Conservation (phyloP, 1,140 invertebrate species). For the Drosophila tristis region DNA sequence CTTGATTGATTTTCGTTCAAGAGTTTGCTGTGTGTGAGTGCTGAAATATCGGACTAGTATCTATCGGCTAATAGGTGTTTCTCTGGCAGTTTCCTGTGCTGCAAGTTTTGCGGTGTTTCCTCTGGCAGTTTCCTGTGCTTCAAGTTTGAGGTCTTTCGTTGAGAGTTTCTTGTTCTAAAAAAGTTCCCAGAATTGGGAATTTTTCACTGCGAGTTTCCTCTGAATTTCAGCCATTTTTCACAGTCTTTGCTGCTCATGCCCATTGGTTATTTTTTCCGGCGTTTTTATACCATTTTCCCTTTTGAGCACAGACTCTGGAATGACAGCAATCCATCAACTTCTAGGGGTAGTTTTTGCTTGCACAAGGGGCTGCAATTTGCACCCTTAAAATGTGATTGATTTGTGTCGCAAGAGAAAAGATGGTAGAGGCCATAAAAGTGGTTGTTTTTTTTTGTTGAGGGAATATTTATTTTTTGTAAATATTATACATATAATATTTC, state of each 20-base stretch:
- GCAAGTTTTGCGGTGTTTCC: too few relatives aligned
- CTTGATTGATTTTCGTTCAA: conserved; percentile 32
- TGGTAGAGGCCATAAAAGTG: conserved; percentile 1
- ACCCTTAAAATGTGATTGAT: conserved; percentile 64
- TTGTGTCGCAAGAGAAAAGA: conserved; percentile 13
- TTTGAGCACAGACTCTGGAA: not conserved
- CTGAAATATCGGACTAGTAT: not conserved
- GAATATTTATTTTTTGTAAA: too few relatives aligned
- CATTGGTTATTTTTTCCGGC: not conserved
- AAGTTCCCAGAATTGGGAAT: too few relatives aligned
- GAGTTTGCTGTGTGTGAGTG: conserved; percentile 9
- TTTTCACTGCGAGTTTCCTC: too few relatives aligned
- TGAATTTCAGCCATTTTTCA: conserved; percentile 12
- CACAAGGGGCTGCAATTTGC: conserved; percentile 12
- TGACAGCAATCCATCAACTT: conserved; percentile 72
- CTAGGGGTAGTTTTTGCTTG: conserved; percentile 41
- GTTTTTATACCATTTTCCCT: conserved; percentile 1
- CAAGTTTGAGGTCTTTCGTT: too few relatives aligned
- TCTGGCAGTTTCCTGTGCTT: too few relatives aligned
- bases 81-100: conserved; percentile 13
- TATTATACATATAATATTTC: too few relatives aligned
- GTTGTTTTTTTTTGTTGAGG: not conserved
- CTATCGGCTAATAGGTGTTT: not conserved
- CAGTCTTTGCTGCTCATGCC: not conserved
- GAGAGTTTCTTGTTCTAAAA: too few relatives aligned